Conservation (phyloP, 1,140 invertebrate genomes). For the Euborellia annulipes region DNA sequence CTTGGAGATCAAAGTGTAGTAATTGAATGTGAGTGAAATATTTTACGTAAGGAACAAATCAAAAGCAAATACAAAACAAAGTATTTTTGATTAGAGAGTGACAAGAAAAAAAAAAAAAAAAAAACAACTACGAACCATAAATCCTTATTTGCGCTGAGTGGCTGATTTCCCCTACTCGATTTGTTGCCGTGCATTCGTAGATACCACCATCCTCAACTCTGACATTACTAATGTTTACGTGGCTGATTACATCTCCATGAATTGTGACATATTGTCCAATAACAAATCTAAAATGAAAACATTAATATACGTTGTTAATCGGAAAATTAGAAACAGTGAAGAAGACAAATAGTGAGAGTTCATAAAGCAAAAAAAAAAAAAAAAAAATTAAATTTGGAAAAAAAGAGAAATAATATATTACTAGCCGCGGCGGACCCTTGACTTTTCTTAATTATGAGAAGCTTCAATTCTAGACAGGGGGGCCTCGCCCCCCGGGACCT, state of each 20-base stretch:
- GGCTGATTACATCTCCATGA: conserved; percentile 33
- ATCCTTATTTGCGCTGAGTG: conserved; percentile 33
- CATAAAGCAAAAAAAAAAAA: not conserved
- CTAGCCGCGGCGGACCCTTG: too few relatives aligned
- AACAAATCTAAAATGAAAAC: conserved; percentile 12
- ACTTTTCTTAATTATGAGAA: too few relatives aligned
- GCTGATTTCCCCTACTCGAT: conserved; percentile 30
- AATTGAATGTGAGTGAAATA: too few relatives aligned
- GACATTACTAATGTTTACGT: conserved; percentile 38
- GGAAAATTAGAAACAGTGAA: conserved; percentile 2
- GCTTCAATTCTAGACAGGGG: too few relatives aligned
- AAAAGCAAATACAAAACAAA: too few relatives aligned
- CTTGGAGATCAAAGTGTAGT: too few relatives aligned
- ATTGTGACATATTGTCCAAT: conserved; percentile 26
- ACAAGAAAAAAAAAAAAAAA: too few relatives aligned
- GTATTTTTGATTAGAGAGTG: too few relatives aligned
- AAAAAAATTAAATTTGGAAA: too few relatives aligned
- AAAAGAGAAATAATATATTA: not conserved
- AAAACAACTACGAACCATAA: conserved; percentile 22
- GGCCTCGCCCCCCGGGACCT: too few relatives aligned
- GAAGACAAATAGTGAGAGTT: not conserved
- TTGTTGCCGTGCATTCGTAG: conserved; percentile 35
- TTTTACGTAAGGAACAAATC: too few relatives aligned
- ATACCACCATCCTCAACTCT: conserved; percentile 36
- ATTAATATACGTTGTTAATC: too few relatives aligned